Conservation (phyloP, 2,888 invertebrate species). For the Celastrina argiolus region DNA sequence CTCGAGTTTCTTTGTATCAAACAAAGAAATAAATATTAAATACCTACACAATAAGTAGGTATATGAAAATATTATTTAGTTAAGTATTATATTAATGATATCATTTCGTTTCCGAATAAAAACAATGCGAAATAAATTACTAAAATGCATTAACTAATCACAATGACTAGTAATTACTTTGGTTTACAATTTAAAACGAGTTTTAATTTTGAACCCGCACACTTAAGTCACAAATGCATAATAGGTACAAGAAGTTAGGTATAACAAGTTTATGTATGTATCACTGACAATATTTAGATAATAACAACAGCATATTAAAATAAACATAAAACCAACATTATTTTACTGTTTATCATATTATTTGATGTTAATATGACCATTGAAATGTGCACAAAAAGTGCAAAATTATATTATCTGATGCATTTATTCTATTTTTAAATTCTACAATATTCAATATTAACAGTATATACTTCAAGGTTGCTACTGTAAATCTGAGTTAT, state of each 20-base stretch:
- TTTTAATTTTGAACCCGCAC: too few species aligned
- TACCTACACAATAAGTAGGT: too few species aligned
- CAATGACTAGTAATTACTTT: too few species aligned
- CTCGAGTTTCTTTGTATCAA: too few species aligned
- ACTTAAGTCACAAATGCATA: not conserved
- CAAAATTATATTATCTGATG: not conserved
- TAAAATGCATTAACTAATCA: not conserved
- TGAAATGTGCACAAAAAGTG: not conserved
- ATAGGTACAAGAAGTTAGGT: not conserved
- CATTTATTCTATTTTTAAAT: not conserved
- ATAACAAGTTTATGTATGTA: not conserved
- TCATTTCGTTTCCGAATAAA: not conserved
- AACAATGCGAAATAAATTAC: not conserved
- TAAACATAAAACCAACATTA: not conserved
- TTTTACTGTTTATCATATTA: not conserved
- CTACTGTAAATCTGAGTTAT: too few species aligned
- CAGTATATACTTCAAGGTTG: too few species aligned
- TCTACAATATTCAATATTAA: too few species aligned
- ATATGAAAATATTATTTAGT: too few species aligned
- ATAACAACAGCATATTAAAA: not conserved
- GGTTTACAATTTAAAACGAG: too few species aligned
- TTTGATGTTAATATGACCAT: not conserved
- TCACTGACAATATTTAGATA: not conserved
- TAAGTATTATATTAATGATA: not conserved
- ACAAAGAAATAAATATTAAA: too few species aligned